These are phyloP conservation scores for Molothrus ater DNA, from an alignment of 2,797 vertebrate genomes.

Conservation along the genomic window DNA sequence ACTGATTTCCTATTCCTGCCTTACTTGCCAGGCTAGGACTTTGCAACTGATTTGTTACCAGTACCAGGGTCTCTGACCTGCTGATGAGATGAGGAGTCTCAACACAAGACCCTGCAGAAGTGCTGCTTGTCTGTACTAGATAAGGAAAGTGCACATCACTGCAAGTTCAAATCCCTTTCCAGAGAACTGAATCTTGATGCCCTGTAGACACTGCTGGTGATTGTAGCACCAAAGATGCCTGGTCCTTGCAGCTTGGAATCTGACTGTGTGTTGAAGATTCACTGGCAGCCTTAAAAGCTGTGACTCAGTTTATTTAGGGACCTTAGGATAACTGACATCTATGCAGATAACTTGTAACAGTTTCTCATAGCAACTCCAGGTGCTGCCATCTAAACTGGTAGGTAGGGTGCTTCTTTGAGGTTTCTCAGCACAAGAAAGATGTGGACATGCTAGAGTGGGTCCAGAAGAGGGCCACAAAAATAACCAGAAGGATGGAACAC, in stretches of 20 bases:
- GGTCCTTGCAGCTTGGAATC: neutral
- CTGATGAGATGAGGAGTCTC: neutral
- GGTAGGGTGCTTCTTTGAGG: neutral
- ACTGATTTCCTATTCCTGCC: neutral
- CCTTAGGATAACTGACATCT: neutral
- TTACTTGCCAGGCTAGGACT: neutral
- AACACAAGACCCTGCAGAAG: neutral
- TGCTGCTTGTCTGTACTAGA: neutral
- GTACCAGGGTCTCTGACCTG: neutral
- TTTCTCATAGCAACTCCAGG: neutral
- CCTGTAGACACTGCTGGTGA: neutral
- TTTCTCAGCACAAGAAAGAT: neutral
- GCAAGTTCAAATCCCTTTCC: neutral
- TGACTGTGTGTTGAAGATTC: neutral
- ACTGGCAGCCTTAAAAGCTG: neutral
- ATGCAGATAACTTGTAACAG: neutral
- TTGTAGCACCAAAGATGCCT: neutral
- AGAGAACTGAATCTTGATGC: neutral
- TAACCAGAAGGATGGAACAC: neutral
- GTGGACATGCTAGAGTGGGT: rapidly evolving
- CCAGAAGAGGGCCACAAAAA: neutral
- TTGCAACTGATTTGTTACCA: neutral
- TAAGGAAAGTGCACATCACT: neutral
- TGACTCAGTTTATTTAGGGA: neutral
- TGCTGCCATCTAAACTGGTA: neutral